phyloP scores from a whole-genome alignment of 2,888 invertebrate species.

The Acanthosoma haemorrhoidale region DNA sequence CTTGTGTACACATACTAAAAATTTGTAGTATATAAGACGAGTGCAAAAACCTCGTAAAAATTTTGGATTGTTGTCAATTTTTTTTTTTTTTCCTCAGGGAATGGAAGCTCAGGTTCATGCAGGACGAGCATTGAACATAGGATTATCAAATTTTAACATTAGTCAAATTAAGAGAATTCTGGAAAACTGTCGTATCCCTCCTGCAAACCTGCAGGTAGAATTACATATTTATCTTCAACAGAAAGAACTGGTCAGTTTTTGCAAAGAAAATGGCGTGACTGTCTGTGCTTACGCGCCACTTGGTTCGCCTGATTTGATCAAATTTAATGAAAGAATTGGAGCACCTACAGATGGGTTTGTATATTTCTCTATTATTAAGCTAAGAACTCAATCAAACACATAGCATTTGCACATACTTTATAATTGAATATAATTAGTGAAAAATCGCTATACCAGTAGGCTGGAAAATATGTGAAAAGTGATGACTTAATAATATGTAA shows the following conservation, averaged over 20 bases:
- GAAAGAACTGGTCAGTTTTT: conserved; percentile 56
- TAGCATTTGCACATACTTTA: too few species aligned
- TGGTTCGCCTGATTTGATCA: conserved; percentile 66
- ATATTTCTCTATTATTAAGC: too few species aligned
- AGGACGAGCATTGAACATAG: conserved; percentile 63
- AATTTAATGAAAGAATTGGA: conserved; percentile 51
- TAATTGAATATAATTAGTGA: too few species aligned
- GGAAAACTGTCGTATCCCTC: conserved; percentile 57
- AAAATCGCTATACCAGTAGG: too few species aligned
- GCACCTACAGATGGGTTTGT: not conserved
- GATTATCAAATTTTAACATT: conserved; percentile 73
- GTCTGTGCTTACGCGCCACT: conserved; percentile 68
- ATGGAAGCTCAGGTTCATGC: conserved; percentile 64
- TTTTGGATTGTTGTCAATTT: too few species aligned
- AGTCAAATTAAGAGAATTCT: conserved; percentile 61
- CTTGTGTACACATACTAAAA: too few species aligned
- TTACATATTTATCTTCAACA: conserved; percentile 74
- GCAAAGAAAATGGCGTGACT: conserved; percentile 57
- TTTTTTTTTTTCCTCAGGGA: conserved; percentile 49
- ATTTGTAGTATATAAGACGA: too few species aligned
- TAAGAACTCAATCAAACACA: too few species aligned
- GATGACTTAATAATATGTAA: too few species aligned
- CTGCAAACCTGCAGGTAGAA: conserved; percentile 67
- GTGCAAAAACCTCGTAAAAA: too few species aligned
- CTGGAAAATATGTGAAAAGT: too few species aligned